Base-by-base conservation (phyloP, 2,113 vertebrate species). In the Gobius niger region DNA sequence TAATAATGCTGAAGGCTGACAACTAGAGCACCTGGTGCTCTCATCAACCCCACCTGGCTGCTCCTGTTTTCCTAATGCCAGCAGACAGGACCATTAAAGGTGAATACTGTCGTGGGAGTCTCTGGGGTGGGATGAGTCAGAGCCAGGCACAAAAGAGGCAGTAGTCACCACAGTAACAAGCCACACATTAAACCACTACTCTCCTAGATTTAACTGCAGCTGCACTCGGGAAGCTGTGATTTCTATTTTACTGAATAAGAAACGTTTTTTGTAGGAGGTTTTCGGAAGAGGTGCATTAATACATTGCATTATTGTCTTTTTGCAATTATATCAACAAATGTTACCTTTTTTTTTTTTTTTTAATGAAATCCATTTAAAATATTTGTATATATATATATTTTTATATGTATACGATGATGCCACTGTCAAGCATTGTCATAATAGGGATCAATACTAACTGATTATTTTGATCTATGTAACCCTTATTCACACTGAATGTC, bases 121-220 rank as follows among this genome's bases (percentile, higher is more conserved):
- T 56, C 53, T 56, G 53, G 9, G 53, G 53, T 40, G 19, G 34
- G 24, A 56, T 56, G 53, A 56, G 19, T 34, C 53, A 56, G 53
- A 13, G 4, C 5, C 16, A 12, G 53, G 19, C 53, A 56, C 19
- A 56, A 56, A 56, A 12, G 6, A 56, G 53, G 19, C 5, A 34
- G 53, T 56, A 56, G 34, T 56, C 53, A 24, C 53, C 51, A 53
- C 16, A 3, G 51, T 53, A 53, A 53, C 16, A 56, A 34, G 19
- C 53, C 53, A 12, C 18, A 34, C 53, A 56, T 56, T 56, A 56
- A 56, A 56, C 18, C 52, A 19, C 52, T 9, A 1, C 18, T 24
- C 19, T 34, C 53, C 18, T 24, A 11, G 16, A 56, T 19, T 56
- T 56, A 19, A 56, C 53, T 12, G 52, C 18, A 56, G 34, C 53